Conservation (phyloP, 2,888 invertebrate species). For the Drosophila melanosoma region DNA sequence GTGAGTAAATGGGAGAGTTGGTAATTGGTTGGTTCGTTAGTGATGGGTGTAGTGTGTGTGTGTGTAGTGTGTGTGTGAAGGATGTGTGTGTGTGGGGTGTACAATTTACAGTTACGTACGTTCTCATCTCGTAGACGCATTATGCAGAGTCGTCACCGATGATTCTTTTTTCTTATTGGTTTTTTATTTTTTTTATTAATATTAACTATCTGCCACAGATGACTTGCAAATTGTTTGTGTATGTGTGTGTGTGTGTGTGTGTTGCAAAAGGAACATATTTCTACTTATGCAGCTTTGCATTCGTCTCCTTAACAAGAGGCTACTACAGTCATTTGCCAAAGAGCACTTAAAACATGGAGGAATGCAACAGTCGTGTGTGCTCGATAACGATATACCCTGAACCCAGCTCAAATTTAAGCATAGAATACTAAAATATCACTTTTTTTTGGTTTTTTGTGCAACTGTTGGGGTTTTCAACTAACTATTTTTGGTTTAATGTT, state of each 20-base stretch:
- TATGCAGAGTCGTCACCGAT: constrained; percentile 11
- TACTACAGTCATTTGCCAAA: constrained; percentile 40
- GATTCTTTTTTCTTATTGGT: constrained; percentile 19
- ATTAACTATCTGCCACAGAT: constrained; percentile 44
- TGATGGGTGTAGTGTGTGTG: neutral
- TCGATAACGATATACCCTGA: neutral
- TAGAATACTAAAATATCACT: no score
- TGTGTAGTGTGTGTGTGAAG: neutral
- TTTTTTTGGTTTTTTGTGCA: no score
- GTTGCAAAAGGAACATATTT: constrained; percentile 31
- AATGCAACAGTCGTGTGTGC: neutral
- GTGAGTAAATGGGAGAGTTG: neutral
- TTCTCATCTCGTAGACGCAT: constrained; percentile 28
- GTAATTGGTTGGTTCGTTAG: constrained; percentile 1
- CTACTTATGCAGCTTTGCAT: constrained; percentile 6
- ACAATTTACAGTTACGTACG: constrained; percentile 12
- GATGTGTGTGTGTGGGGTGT: neutral
- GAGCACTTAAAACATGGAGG: constrained; percentile 24
- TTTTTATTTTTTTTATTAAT: neutral
- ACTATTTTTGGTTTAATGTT: no score
- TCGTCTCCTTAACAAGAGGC: constrained; percentile 35
- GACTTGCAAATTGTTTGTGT: constrained; percentile 31
- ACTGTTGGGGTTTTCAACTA: no score
- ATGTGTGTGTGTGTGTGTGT: neutral
- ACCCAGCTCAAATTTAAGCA: neutral